Evolutionary conservation across 2,113 vertebrate genomes (phyloP), one percentile per base, ranked within the genome.

Genomic region (Sinocyclocheilus anophthalmus): DNA sequence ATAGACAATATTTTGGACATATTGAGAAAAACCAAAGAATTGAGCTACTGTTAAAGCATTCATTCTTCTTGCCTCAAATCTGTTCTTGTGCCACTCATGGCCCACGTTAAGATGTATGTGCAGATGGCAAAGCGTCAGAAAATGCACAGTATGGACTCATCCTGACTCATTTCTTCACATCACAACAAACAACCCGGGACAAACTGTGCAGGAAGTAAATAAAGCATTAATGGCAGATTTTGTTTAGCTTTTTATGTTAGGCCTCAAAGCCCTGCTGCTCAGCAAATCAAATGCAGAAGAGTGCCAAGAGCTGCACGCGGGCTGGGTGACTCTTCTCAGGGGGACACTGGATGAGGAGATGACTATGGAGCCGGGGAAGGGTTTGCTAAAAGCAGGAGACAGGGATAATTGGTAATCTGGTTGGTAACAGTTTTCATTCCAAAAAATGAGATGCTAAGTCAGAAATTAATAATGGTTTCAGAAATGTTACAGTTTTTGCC

Each of bases 161-260:
- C 57, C 78, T 91, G 87, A 91, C 81, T 91, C 88, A 90, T 87
- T 69, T 79, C 50, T 67, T 86, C 78, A 84, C 85, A 88, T 85
- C 85, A 86, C 78, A 84, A 86, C 85, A 87, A 88, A 87, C 85
- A 84, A 77, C 80, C 76, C 85, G 16, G 77, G 79, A 79, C 85
- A 86, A 88, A 88, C 88, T 81, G 85, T 86, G 81, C 55, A 72
- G 87, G 45, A 79, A 86, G 61, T 83, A 82, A 82, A 82, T 82
- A 82, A 70, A 82, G 61, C 81, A 85, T 86, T 45, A 53, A 45
- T 78, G 76, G 26, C 85, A 75, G 85, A n/a, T 87, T 82, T 82
- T 86, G 59, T 87, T 85, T 85, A 77, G 59, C 61, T 83, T 88
- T 77, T 72, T 85, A 82, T 85, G 78, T 67, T 53, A 83, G 63